These are phyloP conservation scores for Nezara viridula DNA, from an alignment of 2,888 invertebrate genomes.

Conservation along the genomic window DNA sequence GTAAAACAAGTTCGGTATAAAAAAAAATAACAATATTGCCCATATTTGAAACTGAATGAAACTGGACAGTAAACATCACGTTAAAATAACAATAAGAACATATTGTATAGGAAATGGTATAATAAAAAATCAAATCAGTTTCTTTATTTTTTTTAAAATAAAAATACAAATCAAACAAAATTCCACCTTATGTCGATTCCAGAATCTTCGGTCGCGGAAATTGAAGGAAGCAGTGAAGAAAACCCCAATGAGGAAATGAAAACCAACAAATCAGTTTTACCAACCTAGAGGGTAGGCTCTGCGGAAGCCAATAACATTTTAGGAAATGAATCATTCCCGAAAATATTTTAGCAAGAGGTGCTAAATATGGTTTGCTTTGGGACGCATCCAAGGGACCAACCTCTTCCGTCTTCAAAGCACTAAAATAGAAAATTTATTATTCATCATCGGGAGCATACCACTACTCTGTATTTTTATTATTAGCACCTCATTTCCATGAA, in stretches of 20 bases:
- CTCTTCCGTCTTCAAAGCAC: neutral
- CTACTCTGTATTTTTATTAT: no score
- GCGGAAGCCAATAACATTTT: conserved; percentile 26
- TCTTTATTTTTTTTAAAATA: no score
- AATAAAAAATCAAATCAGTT: no score
- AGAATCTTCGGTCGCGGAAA: neutral
- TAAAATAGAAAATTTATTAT: neutral
- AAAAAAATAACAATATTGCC: no score
- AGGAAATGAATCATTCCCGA: conserved; percentile 18
- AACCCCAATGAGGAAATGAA: conserved; percentile 41
- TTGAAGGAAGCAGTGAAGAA: neutral
- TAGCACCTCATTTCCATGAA: no score
- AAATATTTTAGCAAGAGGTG: neutral
- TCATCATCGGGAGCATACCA: neutral
- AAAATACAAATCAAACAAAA: no score
- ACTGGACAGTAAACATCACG: no score
- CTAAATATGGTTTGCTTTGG: conserved; percentile 5
- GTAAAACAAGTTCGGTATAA: no score
- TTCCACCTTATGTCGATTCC: neutral
- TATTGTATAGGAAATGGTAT: no score
- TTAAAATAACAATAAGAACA: no score
- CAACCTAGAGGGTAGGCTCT: neutral
- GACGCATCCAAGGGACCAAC: neutral
- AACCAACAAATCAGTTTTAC: conserved; percentile 32
- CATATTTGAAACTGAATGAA: no score